Conservation (phyloP, 2,888 invertebrate genomes). For the Drosophila greeni region DNA sequence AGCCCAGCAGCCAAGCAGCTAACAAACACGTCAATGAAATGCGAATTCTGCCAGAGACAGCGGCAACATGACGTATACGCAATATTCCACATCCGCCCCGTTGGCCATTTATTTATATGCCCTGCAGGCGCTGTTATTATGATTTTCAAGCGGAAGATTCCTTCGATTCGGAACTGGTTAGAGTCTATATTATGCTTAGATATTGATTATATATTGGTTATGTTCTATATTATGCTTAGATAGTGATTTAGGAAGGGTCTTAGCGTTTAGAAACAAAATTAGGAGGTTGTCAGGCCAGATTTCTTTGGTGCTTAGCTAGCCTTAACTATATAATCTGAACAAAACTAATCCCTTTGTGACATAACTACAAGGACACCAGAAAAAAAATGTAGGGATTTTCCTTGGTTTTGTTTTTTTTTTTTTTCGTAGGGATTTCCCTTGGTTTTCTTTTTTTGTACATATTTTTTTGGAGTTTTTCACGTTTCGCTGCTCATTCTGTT, state of each 20-base stretch:
- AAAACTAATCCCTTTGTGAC: not conserved
- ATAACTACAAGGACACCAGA: not conserved
- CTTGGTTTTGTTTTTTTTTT: constrained; percentile 19
- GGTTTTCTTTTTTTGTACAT: constrained; percentile 20
- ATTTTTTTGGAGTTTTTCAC: constrained; percentile 50
- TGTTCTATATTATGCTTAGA: not conserved
- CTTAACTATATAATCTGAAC: not conserved
- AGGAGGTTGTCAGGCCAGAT: too few species aligned
- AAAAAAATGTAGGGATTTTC: not conserved
- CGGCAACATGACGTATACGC: constrained; percentile 64
- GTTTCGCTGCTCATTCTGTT: constrained; percentile 43
- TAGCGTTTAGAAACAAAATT: not conserved
- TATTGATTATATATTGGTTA: too few species aligned
- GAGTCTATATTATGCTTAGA: not conserved
- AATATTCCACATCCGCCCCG: constrained; percentile 57
- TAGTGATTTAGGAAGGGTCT: not conserved
- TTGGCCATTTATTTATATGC: constrained; percentile 6
- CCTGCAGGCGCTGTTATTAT: not conserved
- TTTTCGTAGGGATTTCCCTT: too few species aligned
- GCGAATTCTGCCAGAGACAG: constrained; percentile 18
- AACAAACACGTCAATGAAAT: constrained; percentile 9
- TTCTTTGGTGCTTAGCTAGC: not conserved
- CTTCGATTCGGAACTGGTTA: not conserved
- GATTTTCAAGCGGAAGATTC: not conserved
- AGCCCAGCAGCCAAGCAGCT: not conserved